Evolutionary conservation across 1,140 invertebrate species (phyloP).

Genomic region (Drosophila leontia): DNA sequence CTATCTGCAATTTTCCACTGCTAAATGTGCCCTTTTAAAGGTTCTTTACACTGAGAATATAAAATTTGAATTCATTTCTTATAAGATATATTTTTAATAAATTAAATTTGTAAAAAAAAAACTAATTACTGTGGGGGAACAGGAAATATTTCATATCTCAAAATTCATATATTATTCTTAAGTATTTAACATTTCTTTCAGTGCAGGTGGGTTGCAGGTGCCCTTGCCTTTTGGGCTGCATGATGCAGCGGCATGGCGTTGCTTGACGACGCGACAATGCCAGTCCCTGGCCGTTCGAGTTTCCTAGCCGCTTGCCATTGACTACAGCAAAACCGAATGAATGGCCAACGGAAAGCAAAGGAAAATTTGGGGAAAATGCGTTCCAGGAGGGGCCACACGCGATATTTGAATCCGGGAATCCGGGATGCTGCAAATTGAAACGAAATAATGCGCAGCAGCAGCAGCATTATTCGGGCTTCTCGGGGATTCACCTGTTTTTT

Average conservation of each 20-base stretch:
- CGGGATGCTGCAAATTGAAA: conserved; percentile 29
- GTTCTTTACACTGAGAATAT: background rate
- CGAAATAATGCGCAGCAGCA: conserved; percentile 29
- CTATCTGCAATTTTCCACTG: conserved; percentile 8
- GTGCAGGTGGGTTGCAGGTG: background rate
- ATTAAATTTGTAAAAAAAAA: background rate
- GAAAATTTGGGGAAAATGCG: conserved; percentile 16
- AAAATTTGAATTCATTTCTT: background rate
- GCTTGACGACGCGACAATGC: conserved; percentile 38
- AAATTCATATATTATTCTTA: no score
- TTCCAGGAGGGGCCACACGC: background rate
- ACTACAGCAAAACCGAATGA: conserved; percentile 44
- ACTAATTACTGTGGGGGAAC: background rate
- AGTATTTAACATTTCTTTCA: background rate
- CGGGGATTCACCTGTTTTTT: background rate
- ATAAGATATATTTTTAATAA: background rate
- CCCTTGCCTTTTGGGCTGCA: conserved; percentile 5
- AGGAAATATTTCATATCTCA: no score
- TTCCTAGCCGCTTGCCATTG: conserved; percentile 39
- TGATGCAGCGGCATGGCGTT: conserved; percentile 6
- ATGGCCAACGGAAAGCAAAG: conserved; percentile 38
- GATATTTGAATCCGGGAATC: conserved; percentile 25
- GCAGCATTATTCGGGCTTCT: background rate
- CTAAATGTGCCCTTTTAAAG: background rate
- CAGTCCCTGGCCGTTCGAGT: conserved; percentile 9